phyloP scores from a whole-genome alignment of 1,140 invertebrate species.

The Pogonomyrmex barbatus region DNA sequence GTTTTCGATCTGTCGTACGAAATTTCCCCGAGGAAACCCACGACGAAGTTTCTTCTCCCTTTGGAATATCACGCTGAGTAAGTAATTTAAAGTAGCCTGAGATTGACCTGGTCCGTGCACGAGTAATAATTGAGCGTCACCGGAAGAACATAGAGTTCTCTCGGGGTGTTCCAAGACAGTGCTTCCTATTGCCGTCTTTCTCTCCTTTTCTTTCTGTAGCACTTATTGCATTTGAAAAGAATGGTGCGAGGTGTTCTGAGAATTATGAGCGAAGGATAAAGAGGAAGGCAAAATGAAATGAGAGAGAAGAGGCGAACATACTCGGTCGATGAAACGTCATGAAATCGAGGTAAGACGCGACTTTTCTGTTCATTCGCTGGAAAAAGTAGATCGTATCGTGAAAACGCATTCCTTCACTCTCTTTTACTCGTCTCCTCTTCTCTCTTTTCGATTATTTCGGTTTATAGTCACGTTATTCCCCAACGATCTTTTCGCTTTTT shows the following conservation, averaged over 20 bases:
- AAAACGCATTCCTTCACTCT: conserved; percentile 57
- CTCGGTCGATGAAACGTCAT: conserved; percentile 66
- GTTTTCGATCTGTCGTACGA: conserved; percentile 69
- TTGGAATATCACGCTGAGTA: conserved; percentile 54
- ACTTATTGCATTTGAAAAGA: conserved; percentile 70
- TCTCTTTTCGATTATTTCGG: conserved; percentile 43
- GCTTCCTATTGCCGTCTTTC: not conserved
- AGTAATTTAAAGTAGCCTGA: conserved; percentile 76
- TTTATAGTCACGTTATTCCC: conserved; percentile 29
- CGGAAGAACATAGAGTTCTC: conserved; percentile 57
- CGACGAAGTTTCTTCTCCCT: conserved; percentile 57
- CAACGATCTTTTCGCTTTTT: not conserved
- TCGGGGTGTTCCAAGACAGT: conserved; percentile 8
- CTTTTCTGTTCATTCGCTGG: conserved; percentile 69
- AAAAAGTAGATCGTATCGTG: conserved; percentile 44
- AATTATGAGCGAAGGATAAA: conserved; percentile 66
- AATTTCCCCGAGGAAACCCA: conserved; percentile 71
- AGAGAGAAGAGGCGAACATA: conserved; percentile 57
- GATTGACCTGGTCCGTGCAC: conserved; percentile 66
- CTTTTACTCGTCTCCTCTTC: not conserved
- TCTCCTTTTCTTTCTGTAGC: not conserved
- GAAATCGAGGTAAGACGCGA: conserved; percentile 54
- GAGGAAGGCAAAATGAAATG: conserved; percentile 36
- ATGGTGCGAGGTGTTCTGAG: conserved; percentile 62
- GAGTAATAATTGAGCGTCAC: conserved; percentile 71